Percentiles rank a stretch among this genome's conserved stretches.
phyloP scores from a whole-genome alignment of 2,797 vertebrate species.

The Scarus forsteni region DNA sequence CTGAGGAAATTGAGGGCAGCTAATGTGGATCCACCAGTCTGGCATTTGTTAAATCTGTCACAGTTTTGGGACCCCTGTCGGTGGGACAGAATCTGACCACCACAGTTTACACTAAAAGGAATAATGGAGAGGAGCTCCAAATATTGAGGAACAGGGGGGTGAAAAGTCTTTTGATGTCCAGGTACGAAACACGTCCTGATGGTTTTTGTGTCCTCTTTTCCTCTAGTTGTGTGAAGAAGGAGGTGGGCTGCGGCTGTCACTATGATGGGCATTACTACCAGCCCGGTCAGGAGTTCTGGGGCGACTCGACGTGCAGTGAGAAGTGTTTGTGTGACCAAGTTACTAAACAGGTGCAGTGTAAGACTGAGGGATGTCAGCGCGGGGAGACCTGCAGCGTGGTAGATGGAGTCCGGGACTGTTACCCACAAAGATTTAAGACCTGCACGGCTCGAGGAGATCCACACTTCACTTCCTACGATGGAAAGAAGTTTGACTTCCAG shows the following conservation, averaged over 20 bases:
- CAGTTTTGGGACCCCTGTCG: too few relatives aligned
- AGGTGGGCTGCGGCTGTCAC: slow-evolving; percentile 39
- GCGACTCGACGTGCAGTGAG: slow-evolving; percentile 7
- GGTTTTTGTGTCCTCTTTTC: too few relatives aligned
- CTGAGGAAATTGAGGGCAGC: too few relatives aligned
- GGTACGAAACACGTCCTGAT: too few relatives aligned
- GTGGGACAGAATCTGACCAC: too few relatives aligned
- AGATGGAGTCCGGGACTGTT: slow-evolving; percentile 32
- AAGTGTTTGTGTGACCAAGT: slow-evolving; percentile 26
- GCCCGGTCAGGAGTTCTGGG: slow-evolving; percentile 33
- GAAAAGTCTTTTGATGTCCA: too few relatives aligned
- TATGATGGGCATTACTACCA: background rate
- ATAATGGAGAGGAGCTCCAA: too few relatives aligned
- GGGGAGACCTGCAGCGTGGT: background rate
- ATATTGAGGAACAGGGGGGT: too few relatives aligned
- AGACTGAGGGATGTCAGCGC: background rate
- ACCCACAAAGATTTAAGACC: slow-evolving; percentile 6
- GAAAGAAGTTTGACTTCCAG: slow-evolving; percentile 35
- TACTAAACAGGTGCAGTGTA: slow-evolving; percentile 23
- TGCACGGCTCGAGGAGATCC: slow-evolving; percentile 31
- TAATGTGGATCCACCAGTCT: too few relatives aligned
- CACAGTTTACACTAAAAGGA: too few relatives aligned
- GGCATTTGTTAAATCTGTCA: too few relatives aligned
- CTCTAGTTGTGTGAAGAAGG: slow-evolving; percentile 36
- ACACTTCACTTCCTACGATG: slow-evolving; percentile 25